Evolutionary conservation across 2,888 invertebrate genomes (phyloP).

Genomic region (Nasonovia ribisnigri): DNA sequence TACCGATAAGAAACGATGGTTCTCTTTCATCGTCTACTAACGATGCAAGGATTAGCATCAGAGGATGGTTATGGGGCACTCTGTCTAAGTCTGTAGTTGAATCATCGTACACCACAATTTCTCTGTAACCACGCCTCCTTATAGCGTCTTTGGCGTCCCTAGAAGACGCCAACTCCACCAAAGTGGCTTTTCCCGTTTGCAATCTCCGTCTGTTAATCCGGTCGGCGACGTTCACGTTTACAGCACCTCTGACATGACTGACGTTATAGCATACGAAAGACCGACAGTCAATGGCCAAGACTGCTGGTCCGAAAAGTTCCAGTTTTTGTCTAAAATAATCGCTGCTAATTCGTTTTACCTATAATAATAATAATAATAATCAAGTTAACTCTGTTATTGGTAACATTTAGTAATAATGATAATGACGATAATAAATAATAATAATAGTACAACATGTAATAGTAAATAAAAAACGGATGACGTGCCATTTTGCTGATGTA

Average conservation of each 20-base stretch:
- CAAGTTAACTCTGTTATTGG: not conserved
- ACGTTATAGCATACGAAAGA: slow-evolving; percentile 80
- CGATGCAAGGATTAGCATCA: slow-evolving; percentile 77
- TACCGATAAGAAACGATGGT: slow-evolving; percentile 78
- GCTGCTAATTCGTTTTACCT: slow-evolving; percentile 59
- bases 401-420: not conserved
- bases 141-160: slow-evolving; percentile 77
- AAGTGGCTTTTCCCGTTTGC: slow-evolving; percentile 77
- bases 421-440: not conserved
- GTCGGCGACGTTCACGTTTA: slow-evolving; percentile 81
- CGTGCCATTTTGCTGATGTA: slow-evolving; percentile 1
- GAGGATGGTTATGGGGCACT: slow-evolving; percentile 75
- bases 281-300: slow-evolving; percentile 68
- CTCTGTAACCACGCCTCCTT: slow-evolving; percentile 73
- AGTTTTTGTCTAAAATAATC: slow-evolving; percentile 64
- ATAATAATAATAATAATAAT: slow-evolving; percentile 50
- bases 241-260: slow-evolving; percentile 78
- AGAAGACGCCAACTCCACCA: slow-evolving; percentile 78
- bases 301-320: slow-evolving; percentile 51
- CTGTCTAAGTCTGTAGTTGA: slow-evolving; percentile 76
- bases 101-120: slow-evolving; percentile 81
- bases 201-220: slow-evolving; percentile 78
- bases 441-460: not conserved
- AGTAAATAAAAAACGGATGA: slow-evolving; percentile 36
- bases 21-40: slow-evolving; percentile 78